A percentile compares a stretch with the other conserved stretches of the same genome.
These are phyloP conservation scores for Hirundichthys speculiger DNA, from an alignment of 2,113 vertebrate species.

Conservation along the genomic window DNA sequence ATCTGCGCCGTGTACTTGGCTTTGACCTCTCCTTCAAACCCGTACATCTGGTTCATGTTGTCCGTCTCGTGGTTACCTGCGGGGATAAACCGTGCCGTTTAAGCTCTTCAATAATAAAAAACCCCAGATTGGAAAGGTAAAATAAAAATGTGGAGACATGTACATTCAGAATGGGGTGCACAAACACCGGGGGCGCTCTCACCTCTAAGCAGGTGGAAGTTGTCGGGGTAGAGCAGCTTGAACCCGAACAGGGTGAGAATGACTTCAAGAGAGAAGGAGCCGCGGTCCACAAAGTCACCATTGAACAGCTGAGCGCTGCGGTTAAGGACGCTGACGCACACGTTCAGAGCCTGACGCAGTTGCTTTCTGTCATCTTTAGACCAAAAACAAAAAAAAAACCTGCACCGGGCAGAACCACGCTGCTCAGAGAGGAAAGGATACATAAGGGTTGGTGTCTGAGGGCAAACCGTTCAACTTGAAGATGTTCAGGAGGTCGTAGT, in stretches of 20 bases:
- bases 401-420: neutral
- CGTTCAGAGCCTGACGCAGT: slow-evolving; percentile 8
- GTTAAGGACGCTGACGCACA: slow-evolving; percentile 63
- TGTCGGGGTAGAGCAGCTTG: slow-evolving; percentile 91
- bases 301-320: slow-evolving; percentile 88
- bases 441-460: slow-evolving; percentile 90
- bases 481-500: slow-evolving; percentile 94
- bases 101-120: neutral
- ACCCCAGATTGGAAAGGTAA: no score
- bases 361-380: neutral
- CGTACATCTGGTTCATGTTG: slow-evolving; percentile 99
- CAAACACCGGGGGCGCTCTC: no score
- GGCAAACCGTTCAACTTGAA: slow-evolving; percentile 93
- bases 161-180: no score
- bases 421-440: slow-evolving; percentile 83
- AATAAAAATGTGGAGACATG: no score
- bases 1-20: slow-evolving; percentile 97
- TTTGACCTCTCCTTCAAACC: slow-evolving; percentile 95
- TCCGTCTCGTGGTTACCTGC: slow-evolving; percentile 97
- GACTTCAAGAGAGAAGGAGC: slow-evolving; percentile 94
- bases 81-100: neutral
- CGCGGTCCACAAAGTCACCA: slow-evolving; percentile 93
- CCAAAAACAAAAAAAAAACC: neutral
- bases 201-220: slow-evolving; percentile 93
- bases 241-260: slow-evolving; percentile 95